Evolutionary conservation across 1,140 invertebrate genomes (phyloP), one percentile per base, ranked within the genome.

Genomic region (Drosophila varians): DNA sequence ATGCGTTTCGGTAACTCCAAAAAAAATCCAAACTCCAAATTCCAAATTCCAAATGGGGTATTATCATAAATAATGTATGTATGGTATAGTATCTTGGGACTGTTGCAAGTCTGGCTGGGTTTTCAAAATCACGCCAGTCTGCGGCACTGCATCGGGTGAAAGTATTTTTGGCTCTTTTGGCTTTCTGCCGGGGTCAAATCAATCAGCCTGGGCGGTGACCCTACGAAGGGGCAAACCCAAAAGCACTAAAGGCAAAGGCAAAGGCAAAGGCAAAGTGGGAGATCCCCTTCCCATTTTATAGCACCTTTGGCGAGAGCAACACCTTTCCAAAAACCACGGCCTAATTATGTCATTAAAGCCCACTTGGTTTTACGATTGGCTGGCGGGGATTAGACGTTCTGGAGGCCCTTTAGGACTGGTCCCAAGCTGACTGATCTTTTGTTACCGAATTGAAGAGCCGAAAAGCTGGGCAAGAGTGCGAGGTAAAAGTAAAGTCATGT

Each of bases 271-370:
- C 25, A 34, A n/a, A 34, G 21, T 14, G 28, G 21, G 6, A 14
- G 18, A 14, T 34, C 34, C 26, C 25, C 25, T 21, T 28, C 14
- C 12, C 36, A 9, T 28, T 43, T 46, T 47, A 26, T n/a, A 9
- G 21, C 11, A 25, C 25, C 21, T 26, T 19, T 49, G 8, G 16
- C 49, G 18, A 51, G 23, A 55, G 51, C 57, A 77, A 71, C 68
- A 72, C 74, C 66, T 77, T 73, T 77, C 74, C 28, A 61, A 64
- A 54, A 79, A 65, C 4, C 4, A 28, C 46, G 47, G 77, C 77
- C 77, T 80, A 80, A 79, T 79, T 79, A 79, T 79, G 77, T 79
- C 77, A 80, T 79, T 79, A 79, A 80, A 71, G 21, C 21, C 21
- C 21, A 21, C 21, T 75, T 49, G 11, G 26, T 47, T 64, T 65